Evolutionary conservation across 2,888 invertebrate species (phyloP).

Genomic region (Crepidodera aurea): DNA sequence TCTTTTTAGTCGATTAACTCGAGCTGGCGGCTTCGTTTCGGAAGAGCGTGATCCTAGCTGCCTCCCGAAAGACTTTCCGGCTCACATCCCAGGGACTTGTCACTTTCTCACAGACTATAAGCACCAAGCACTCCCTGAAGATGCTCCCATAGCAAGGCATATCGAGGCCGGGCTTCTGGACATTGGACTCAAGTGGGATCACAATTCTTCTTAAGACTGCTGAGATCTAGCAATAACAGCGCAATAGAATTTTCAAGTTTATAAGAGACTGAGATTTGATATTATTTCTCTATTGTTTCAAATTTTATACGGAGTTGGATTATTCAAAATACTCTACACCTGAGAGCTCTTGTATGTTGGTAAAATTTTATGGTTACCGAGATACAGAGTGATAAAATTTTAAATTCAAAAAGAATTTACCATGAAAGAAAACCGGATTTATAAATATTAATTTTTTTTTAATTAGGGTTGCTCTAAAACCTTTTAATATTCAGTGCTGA

Average conservation of each 20-base stretch:
- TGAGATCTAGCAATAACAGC: conserved; percentile 28
- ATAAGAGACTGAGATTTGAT: conserved; percentile 11
- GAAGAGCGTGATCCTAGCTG: conserved; percentile 78
- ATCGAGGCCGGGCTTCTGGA: conserved; percentile 73
- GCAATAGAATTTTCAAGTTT: conserved; percentile 12
- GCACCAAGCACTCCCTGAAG: conserved; percentile 72
- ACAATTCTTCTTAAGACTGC: conserved; percentile 32
- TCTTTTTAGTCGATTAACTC: conserved; percentile 73
- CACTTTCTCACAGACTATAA: conserved; percentile 84
- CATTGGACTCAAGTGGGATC: conserved; percentile 63
- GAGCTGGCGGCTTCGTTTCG: conserved; percentile 79
- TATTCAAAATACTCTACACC: too few relatives aligned
- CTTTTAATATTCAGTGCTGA: too few relatives aligned
- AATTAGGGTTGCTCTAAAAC: too few relatives aligned
- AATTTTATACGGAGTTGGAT: neutral
- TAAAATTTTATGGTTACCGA: too few relatives aligned
- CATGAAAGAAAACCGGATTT: too few relatives aligned
- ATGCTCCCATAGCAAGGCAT: conserved; percentile 71
- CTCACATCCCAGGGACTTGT: conserved; percentile 81
- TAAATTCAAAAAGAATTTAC: too few relatives aligned
- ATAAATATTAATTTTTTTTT: too few relatives aligned
- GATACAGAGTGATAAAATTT: too few relatives aligned
- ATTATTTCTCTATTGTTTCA: neutral
- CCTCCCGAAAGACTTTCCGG: conserved; percentile 86
- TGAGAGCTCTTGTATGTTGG: too few relatives aligned